phyloP scores from a whole-genome alignment of 2,797 vertebrate genomes.

The Chelonia mydas region DNA sequence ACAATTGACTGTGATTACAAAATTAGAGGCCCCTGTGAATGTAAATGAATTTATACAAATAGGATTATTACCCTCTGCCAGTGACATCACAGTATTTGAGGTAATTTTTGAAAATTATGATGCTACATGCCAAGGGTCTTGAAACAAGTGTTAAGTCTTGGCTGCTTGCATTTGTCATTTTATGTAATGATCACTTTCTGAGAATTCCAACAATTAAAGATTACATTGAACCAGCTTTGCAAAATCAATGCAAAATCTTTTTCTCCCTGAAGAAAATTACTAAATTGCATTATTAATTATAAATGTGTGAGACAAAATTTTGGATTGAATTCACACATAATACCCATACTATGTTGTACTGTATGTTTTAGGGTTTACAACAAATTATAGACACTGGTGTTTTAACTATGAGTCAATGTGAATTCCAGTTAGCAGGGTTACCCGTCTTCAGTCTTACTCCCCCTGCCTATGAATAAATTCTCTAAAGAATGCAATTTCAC shows the following conservation, averaged over 20 bases:
- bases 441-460: background rate
- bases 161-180: background rate
- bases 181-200: background rate
- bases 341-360: background rate
- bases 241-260: background rate
- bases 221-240: background rate
- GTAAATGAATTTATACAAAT: background rate
- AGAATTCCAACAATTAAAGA: background rate
- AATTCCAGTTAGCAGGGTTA: background rate
- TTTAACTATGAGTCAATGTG: background rate
- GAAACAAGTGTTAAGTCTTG: fast-evolving
- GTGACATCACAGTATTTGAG: background rate
- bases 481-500: background rate
- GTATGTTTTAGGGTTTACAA: background rate
- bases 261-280: background rate
- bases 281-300: background rate
- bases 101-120: background rate
- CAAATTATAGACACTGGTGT: fast-evolving
- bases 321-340: background rate
- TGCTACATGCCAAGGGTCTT: fast-evolving
- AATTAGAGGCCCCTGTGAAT: background rate
- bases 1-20: background rate
- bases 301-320: background rate
- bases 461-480: background rate
- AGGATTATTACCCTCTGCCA: background rate